These are phyloP conservation scores for Trachemys scripta DNA, from an alignment of 2,113 vertebrate species.

Conservation along the genomic window DNA sequence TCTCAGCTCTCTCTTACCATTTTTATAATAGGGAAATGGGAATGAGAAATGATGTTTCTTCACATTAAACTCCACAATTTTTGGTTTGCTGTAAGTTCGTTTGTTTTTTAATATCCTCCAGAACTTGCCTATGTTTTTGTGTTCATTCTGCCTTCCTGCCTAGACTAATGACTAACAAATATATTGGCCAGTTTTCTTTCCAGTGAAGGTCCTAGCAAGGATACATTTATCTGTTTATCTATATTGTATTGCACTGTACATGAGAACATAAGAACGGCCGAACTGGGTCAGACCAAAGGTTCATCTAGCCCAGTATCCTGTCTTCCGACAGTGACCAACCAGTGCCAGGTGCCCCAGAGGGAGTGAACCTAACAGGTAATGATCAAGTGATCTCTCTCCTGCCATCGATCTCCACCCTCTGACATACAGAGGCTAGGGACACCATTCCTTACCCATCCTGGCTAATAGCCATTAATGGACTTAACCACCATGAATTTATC, in stretches of 20 bases:
- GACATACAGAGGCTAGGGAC: too few species aligned
- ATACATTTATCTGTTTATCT: background rate
- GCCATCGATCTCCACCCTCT: too few species aligned
- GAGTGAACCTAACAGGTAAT: too few species aligned
- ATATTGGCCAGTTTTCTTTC: background rate
- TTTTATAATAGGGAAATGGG: constrained; percentile 48
- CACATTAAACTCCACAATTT: constrained; percentile 28
- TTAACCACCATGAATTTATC: too few species aligned
- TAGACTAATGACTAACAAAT: background rate
- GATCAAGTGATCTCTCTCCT: too few species aligned
- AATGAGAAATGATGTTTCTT: background rate
- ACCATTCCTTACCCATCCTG: too few species aligned
- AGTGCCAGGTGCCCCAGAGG: too few species aligned
- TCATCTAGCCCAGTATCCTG: too few species aligned
- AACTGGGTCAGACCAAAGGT: too few species aligned
- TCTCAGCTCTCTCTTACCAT: constrained; percentile 35
- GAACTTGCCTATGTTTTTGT: background rate
- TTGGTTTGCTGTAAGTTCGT: background rate
- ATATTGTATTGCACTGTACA: background rate
- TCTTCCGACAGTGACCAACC: too few species aligned
- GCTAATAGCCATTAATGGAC: too few species aligned
- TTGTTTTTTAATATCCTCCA: background rate
- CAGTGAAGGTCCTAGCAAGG: background rate
- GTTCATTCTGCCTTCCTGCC: background rate
- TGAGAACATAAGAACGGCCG: too few species aligned